A percentile compares a stretch with the other conserved stretches of the same genome.
Evolutionary conservation across 2,888 invertebrate genomes (phyloP).

Genomic region (Conus canariensis): DNA sequence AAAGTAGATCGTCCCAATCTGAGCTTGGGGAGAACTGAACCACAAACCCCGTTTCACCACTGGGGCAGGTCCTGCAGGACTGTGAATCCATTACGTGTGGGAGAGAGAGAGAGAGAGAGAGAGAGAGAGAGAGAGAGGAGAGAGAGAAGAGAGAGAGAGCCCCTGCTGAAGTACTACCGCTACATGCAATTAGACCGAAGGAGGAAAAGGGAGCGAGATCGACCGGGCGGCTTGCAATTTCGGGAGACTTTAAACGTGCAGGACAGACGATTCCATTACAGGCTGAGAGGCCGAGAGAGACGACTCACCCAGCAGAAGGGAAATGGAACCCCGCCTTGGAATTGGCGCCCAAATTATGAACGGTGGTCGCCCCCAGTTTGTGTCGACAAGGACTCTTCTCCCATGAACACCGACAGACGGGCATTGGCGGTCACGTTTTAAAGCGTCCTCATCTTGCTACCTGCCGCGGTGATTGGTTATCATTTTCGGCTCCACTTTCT

Average conservation of each 20-base stretch:
- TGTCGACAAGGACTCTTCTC: background rate
- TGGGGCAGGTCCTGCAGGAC: background rate
- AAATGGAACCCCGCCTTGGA: background rate
- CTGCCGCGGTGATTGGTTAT: constrained; percentile 29
- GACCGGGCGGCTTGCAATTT: background rate
- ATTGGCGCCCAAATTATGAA: constrained; percentile 10
- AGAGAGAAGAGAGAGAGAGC: too few species aligned
- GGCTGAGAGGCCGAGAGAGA: background rate
- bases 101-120: background rate
- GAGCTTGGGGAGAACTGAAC: background rate
- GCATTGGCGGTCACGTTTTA: constrained; percentile 34
- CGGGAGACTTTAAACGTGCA: constrained; percentile 17
- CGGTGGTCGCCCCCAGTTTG: constrained; percentile 2
- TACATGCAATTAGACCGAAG: background rate
- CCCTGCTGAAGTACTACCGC: background rate
- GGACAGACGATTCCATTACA: constrained; percentile 10
- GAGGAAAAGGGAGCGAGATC: background rate
- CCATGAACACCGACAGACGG: background rate
- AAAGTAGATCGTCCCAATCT: too few species aligned
- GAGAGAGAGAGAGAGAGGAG: too few species aligned
- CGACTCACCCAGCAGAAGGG: background rate
- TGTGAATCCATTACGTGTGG: background rate
- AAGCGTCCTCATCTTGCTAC: constrained; percentile 9
- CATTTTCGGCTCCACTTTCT: constrained; percentile 33
- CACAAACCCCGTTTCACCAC: background rate